Conservation (phyloP, 2,797 vertebrate species). For the Eleutherodactylus coqui region DNA sequence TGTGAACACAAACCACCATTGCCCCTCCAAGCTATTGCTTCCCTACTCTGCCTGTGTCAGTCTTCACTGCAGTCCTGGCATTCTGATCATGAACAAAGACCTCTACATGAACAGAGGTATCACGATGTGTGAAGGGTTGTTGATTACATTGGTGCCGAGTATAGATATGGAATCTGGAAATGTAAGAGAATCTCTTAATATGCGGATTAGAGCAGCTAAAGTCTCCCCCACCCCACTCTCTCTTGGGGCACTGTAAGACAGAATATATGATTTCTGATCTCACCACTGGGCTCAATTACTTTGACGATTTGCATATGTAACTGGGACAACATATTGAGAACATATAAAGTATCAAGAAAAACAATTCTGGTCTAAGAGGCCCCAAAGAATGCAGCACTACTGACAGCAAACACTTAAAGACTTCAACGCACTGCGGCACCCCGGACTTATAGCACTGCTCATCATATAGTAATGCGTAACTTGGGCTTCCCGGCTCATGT, state of each 20-base stretch:
- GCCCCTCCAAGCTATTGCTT: background rate
- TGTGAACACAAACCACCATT: too few relatives aligned
- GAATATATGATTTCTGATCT: background rate
- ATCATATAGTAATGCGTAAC: background rate
- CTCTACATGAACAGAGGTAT: background rate
- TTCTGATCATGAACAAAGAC: background rate
- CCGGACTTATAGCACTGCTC: background rate
- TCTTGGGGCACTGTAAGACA: background rate
- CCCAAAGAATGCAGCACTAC: background rate
- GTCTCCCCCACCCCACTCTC: background rate
- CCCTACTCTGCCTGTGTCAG: background rate
- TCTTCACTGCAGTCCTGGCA: background rate
- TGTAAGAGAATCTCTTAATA: background rate
- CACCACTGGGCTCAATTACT: conserved; percentile 18
- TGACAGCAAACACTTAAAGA: background rate
- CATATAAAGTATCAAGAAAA: background rate
- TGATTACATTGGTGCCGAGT: background rate
- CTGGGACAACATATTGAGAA: background rate
- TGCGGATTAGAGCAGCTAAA: background rate
- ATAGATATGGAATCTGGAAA: background rate
- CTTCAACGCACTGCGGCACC: background rate
- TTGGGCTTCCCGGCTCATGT: background rate
- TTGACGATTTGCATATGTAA: conserved; percentile 7
- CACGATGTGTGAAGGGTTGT: background rate
- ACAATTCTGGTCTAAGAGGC: background rate